These are phyloP conservation scores for Corythornis vintsioides DNA, from an alignment of 2,113 vertebrate genomes.

Conservation along the genomic window DNA sequence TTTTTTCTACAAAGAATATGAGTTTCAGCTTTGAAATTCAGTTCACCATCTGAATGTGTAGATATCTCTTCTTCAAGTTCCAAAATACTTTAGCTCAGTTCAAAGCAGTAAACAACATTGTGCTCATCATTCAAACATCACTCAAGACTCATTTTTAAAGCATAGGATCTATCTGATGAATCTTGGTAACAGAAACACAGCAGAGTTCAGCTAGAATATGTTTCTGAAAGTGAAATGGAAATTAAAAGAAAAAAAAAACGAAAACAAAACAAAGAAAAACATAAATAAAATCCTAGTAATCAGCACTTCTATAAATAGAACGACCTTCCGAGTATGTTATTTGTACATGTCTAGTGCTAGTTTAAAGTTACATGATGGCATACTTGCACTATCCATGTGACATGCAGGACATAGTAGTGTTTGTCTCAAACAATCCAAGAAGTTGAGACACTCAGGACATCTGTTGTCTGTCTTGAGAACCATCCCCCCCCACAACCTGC, in stretches of 20 bases:
- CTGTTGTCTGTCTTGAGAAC: too few species aligned
- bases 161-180: accelerated
- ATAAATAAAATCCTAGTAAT: not conserved
- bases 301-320: not conserved
- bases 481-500: too few species aligned
- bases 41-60: not conserved
- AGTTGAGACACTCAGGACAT: too few species aligned
- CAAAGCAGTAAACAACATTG: not conserved
- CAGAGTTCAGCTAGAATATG: not conserved
- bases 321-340: not conserved
- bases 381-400: not conserved
- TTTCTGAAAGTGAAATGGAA: not conserved
- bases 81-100: not conserved
- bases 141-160: not conserved
- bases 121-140: not conserved
- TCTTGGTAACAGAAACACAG: not conserved
- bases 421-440: too few species aligned
- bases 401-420: too few species aligned
- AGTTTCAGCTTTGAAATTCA: not conserved
- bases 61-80: not conserved
- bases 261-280: too few species aligned
- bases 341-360: accelerated
- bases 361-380: not conserved
- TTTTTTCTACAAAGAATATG: not conserved
- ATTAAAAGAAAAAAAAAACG: not conserved